Percentiles rank a stretch among this genome's conserved stretches.
Conservation (phyloP, 2,888 invertebrate species). For the Heliconius aoede region DNA sequence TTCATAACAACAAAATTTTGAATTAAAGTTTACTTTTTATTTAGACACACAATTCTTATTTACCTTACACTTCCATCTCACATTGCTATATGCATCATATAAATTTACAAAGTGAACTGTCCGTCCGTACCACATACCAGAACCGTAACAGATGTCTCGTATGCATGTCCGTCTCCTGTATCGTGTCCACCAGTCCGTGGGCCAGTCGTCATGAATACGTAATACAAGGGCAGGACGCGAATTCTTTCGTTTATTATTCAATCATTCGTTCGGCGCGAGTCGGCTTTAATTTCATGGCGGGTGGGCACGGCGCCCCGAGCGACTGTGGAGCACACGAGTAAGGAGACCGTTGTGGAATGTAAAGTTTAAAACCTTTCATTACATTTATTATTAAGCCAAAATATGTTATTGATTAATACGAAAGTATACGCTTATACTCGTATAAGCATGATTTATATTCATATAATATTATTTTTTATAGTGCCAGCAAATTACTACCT, state of each 20-base stretch:
- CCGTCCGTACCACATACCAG: conserved; percentile 28
- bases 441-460: neutral
- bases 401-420: neutral
- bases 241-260: conserved; percentile 85
- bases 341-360: conserved; percentile 58
- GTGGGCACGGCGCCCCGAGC: conserved; percentile 78
- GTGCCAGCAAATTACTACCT: neutral
- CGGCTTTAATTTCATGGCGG: conserved; percentile 84
- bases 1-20: no score
- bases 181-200: conserved; percentile 58
- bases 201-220: conserved; percentile 82
- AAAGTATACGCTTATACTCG: neutral
- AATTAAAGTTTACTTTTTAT: neutral
- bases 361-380: no score
- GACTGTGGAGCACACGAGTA: conserved; percentile 60
- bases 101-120: conserved; percentile 10
- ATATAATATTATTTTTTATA: neutral
- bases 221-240: conserved; percentile 82
- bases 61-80: neutral
- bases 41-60: neutral
- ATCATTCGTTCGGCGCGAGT: conserved; percentile 83
- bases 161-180: conserved; percentile 54
- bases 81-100: neutral
- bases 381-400: neutral
- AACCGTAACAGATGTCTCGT: conserved; percentile 55